These are phyloP conservation scores for Bilobella aurantiaca DNA, from an alignment of 1,140 invertebrate species.

Conservation along the genomic window DNA sequence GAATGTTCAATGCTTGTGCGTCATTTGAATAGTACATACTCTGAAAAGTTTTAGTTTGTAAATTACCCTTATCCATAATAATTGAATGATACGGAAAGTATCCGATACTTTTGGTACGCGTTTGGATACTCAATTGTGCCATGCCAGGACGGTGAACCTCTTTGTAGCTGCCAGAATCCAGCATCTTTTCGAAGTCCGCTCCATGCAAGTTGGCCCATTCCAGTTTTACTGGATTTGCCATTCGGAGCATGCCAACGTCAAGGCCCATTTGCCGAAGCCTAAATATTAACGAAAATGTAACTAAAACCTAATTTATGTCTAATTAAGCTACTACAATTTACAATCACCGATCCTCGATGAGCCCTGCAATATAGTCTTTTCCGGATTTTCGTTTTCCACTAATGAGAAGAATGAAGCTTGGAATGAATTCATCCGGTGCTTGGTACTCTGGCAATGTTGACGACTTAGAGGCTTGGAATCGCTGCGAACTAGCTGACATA, in stretches of 20 bases:
- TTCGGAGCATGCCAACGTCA: conserved; percentile 45
- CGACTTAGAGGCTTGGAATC: too few relatives aligned
- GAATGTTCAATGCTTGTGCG: conserved; percentile 35
- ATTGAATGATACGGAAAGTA: conserved; percentile 78
- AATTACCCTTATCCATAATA: conserved; percentile 52
- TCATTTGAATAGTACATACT: not conserved
- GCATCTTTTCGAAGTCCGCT: conserved; percentile 61
- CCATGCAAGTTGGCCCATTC: conserved; percentile 63
- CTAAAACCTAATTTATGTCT: not conserved
- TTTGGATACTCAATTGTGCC: conserved; percentile 83
- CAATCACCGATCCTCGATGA: conserved; percentile 33
- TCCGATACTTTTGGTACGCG: conserved; percentile 63
- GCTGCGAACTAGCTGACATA: too few relatives aligned
- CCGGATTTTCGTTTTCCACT: conserved; percentile 48
- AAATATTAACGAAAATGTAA: not conserved
- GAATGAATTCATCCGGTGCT: conserved; percentile 32
- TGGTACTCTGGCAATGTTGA: not conserved
- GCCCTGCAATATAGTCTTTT: conserved; percentile 44
- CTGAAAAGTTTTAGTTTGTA: not conserved
- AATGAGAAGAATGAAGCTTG: conserved; percentile 41
- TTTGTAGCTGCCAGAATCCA: conserved; percentile 74
- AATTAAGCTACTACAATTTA: not conserved
- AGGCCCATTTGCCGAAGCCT: not conserved
- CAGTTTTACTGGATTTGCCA: conserved; percentile 70
- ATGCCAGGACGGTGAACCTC: conserved; percentile 75